Base-by-base conservation (phyloP, 2,113 vertebrate species). In the Suricata suricatta region DNA sequence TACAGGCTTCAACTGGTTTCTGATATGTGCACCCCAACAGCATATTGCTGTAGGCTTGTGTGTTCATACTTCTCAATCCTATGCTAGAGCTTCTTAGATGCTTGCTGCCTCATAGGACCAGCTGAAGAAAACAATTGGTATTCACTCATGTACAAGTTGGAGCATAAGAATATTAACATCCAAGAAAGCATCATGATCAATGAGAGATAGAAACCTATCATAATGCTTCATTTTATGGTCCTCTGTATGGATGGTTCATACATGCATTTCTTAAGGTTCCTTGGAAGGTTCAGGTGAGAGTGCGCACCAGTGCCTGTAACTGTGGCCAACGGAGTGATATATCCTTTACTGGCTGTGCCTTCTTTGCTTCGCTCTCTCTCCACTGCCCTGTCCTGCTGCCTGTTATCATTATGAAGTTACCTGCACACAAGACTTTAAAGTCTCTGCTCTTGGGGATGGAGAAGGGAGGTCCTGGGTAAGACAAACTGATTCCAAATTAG, bases 261-360 rank as follows among this genome's bases (percentile, higher is more conserved):
- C 88, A 54, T 38, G 1, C 7, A 38, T 82, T 77, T 82, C 16
- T 71, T 64, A 50, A 83, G 0, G 4, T 47, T 57, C 15, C 33
- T 33, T 29, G 57, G 52, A 86, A 64, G 16, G 13, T 72, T 21
- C 23, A 50, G 31, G 13, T 41, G 4, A 35, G 11, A 16, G 14
- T 41, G 1, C 2, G 5, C 9, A 27, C 1, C 2, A 38, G n/a
- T 63, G 17, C n/a, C 14, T 27, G 19, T 4, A 41, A 14, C 10
- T 16, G 7, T 33, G 3, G 10, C 38, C 11, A 11, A 4, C 50
- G 41, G 12, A 41, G 11, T 2, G 33, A 47, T 5, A 29, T 27
- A 64, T 64, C 31, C 25, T 64, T 41, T 21, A 82, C 0, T n/a
- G 8, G 5, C 3, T 87, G 63, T 83, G 17, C 27, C 38, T 82